phyloP scores from a whole-genome alignment of 1,140 invertebrate genomes.

The Heliconius congener region DNA sequence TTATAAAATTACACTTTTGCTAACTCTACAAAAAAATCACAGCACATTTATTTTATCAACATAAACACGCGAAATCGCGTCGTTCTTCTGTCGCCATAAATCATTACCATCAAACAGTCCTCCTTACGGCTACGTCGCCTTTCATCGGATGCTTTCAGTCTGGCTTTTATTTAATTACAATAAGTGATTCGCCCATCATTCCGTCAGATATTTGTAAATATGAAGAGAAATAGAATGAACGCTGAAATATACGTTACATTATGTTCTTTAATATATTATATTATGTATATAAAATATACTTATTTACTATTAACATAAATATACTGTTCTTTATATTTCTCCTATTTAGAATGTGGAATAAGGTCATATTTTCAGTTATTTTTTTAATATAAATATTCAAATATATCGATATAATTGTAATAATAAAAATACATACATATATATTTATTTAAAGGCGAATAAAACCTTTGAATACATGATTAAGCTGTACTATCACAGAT shows the following conservation, averaged over 20 bases:
- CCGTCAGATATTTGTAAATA: constrained; percentile 75
- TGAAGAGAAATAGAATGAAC: constrained; percentile 31
- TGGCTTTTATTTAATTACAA: constrained; percentile 78
- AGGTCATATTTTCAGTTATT: background rate
- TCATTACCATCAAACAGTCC: constrained; percentile 76
- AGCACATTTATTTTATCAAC: constrained; percentile 71
- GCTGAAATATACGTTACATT: background rate
- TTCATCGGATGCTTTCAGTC: constrained; percentile 76
- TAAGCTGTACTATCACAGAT: constrained; percentile 15
- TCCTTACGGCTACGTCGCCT: constrained; percentile 58
- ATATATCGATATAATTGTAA: background rate
- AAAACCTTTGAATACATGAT: background rate
- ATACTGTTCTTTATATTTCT: background rate
- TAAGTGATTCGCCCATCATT: constrained; percentile 74
- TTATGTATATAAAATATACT: background rate
- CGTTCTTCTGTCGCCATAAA: constrained; percentile 73
- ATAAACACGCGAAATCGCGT: constrained; percentile 72
- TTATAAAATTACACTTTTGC: constrained; percentile 31
- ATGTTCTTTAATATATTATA: background rate
- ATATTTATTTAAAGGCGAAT: background rate
- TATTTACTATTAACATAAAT: background rate
- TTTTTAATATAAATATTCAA: background rate
- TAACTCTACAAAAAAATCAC: constrained; percentile 52
- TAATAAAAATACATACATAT: background rate
- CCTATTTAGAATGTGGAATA: background rate